phyloP scores from a whole-genome alignment of 2,113 vertebrate genomes.

The Mirza zaza region DNA sequence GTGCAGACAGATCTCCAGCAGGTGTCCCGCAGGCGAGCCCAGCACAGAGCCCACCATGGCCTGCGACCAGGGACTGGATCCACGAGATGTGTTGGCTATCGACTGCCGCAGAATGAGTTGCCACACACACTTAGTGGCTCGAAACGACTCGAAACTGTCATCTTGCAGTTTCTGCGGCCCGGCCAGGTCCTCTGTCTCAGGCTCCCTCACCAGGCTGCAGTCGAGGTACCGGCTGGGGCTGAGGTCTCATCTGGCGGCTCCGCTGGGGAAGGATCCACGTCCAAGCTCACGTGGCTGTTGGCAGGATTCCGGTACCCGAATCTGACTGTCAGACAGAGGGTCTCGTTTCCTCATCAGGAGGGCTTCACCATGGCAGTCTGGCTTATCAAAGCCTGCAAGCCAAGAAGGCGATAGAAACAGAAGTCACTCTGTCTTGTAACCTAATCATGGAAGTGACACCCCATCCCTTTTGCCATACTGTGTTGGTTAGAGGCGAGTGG shows the following conservation, averaged over 20 bases:
- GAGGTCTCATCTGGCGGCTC: not conserved
- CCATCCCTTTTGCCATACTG: not conserved
- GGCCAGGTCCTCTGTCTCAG: not conserved
- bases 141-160: not conserved
- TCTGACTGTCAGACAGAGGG: not conserved
- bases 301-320: not conserved
- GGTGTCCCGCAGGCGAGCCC: not conserved
- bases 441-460: not conserved
- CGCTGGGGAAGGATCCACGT: fast-evolving
- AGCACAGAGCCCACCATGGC: not conserved
- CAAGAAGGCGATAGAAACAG: not conserved
- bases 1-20: not conserved
- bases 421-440: not conserved
- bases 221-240: not conserved
- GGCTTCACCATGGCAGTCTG: not conserved
- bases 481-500: not conserved
- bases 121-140: not conserved
- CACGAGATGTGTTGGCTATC: not conserved
- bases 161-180: not conserved
- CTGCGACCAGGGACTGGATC: not conserved
- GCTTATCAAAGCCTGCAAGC: not conserved
- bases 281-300: too few relatives aligned
- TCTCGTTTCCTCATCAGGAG: not conserved
- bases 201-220: not conserved
- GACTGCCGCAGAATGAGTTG: not conserved